These are phyloP conservation scores for Gyrodactylus salaris DNA, from an alignment of 1,140 invertebrate species.

Conservation along the genomic window DNA sequence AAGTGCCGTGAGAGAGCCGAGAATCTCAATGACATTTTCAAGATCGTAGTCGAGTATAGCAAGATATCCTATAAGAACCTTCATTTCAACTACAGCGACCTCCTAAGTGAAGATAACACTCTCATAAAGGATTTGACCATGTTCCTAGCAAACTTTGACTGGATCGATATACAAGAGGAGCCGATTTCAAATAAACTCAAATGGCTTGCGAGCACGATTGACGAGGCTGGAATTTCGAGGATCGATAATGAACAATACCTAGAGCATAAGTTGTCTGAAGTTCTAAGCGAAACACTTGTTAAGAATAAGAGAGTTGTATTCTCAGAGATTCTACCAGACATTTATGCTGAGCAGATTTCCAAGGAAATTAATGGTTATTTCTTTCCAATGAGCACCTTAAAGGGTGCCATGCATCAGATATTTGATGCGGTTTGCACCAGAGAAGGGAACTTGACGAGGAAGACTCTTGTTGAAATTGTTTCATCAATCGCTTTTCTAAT, in stretches of 20 bases:
- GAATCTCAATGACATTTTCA: neutral
- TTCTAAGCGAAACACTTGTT: neutral
- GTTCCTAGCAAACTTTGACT: neutral
- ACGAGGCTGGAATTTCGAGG: neutral
- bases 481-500: neutral
- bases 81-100: neutral
- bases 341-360: neutral
- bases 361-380: neutral
- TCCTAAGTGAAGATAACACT: neutral
- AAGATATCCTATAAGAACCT: neutral
- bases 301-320: neutral
- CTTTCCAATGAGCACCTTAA: neutral
- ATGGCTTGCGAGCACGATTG: neutral
- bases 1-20: neutral
- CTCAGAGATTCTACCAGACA: neutral
- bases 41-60: neutral
- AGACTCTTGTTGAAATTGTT: neutral
- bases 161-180: neutral
- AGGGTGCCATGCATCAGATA: neutral
- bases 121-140: neutral
- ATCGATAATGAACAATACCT: neutral
- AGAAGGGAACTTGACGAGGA: neutral
- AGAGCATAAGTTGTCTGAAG: neutral
- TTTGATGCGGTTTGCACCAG: neutral
- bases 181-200: neutral